Conservation (phyloP, 30 jellyfish, hydroid and myxozoan species). For the Hydractinia echinata region DNA sequence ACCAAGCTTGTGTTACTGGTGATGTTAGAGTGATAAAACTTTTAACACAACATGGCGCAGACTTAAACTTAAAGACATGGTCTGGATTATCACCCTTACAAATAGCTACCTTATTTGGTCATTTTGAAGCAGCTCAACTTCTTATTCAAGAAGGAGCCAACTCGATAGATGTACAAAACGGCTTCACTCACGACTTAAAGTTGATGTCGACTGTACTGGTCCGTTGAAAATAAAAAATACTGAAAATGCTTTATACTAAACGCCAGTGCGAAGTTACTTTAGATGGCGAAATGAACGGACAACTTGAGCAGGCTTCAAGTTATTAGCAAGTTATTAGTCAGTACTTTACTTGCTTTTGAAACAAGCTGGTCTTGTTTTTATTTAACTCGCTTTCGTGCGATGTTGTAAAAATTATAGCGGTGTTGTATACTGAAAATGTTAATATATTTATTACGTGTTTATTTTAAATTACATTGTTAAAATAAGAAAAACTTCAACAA, state of each 20-base stretch:
- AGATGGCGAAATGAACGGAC: too few species aligned
- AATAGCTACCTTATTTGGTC: constrained; percentile 38
- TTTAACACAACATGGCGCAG: constrained; percentile 26
- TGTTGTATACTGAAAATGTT: too few species aligned
- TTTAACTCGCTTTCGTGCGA: too few species aligned
- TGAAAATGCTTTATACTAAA: not conserved
- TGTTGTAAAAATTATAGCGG: too few species aligned
- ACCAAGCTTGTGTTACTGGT: constrained; percentile 45
- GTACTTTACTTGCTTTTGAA: too few species aligned
- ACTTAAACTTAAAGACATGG: constrained; percentile 23
- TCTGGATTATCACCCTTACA: constrained; percentile 42
- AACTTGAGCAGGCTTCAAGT: too few species aligned
- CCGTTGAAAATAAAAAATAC: not conserved
- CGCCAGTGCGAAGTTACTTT: too few species aligned
- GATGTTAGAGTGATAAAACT: not conserved
- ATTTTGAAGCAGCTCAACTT: constrained; percentile 40
- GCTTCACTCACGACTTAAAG: constrained; percentile 16
- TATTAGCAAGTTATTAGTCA: too few species aligned
- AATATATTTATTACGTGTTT: too few species aligned
- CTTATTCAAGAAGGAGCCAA: constrained; percentile 19
- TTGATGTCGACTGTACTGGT: constrained; percentile 21
- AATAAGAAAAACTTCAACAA: too few species aligned
- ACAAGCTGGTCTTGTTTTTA: too few species aligned
- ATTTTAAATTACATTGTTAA: too few species aligned
- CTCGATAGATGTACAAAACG: constrained; percentile 24